Evolutionary conservation across 2,888 invertebrate genomes (phyloP).

Genomic region (Coelinius sp.): DNA sequence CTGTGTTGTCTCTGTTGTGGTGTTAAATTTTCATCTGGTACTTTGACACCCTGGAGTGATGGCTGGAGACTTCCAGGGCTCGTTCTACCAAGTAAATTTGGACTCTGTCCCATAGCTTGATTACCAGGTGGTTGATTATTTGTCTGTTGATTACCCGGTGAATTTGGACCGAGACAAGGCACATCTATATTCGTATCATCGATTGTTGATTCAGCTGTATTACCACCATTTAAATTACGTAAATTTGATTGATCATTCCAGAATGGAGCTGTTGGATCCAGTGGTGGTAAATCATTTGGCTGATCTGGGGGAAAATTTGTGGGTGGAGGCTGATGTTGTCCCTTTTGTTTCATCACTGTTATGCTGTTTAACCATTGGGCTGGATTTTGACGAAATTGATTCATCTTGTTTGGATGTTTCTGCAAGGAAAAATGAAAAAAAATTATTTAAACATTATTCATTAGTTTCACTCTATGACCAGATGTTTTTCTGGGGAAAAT

Average conservation of each 20-base stretch:
- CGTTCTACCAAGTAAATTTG: constrained; percentile 68
- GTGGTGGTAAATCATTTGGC: constrained; percentile 65
- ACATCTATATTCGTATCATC: constrained; percentile 70
- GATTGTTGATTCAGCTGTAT: constrained; percentile 68
- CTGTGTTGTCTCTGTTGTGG: constrained; percentile 95
- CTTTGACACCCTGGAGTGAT: constrained; percentile 84
- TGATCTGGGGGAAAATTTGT: constrained; percentile 67
- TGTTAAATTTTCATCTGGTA: constrained; percentile 95
- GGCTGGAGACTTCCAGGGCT: constrained; percentile 75
- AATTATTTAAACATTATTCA: neutral
- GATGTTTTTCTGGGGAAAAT: neutral
- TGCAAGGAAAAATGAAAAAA: constrained; percentile 69
- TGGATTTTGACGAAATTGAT: constrained; percentile 88
- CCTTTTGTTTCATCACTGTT: constrained; percentile 82
- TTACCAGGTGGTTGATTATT: constrained; percentile 66
- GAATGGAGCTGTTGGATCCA: constrained; percentile 67
- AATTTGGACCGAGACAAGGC: constrained; percentile 70
- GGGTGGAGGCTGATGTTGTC: constrained; percentile 73
- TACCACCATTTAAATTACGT: constrained; percentile 67
- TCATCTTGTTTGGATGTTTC: constrained; percentile 92
- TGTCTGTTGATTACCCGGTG: constrained; percentile 67
- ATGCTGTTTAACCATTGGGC: constrained; percentile 86
- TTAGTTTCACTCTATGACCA: too few relatives aligned
- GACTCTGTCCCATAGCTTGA: constrained; percentile 68
- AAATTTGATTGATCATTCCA: constrained; percentile 69